phyloP scores from a whole-genome alignment of 1,140 invertebrate genomes.

The Carcinoscorpius rotundicauda region DNA sequence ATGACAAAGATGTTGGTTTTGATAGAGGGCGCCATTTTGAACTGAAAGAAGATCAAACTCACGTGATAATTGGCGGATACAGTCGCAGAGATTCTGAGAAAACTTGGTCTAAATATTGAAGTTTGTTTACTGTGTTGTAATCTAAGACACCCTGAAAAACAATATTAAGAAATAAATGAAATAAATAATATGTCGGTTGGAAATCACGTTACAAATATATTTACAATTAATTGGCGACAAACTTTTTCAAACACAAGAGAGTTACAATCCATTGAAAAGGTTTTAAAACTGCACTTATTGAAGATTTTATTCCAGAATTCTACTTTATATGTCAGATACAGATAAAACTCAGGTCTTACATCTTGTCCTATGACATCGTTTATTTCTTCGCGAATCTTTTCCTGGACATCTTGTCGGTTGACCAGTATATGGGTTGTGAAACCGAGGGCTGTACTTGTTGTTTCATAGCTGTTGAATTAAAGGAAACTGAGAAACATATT shows the following conservation, averaged over 20 bases:
- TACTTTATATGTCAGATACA: no score
- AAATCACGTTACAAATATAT: no score
- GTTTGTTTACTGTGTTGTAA: conserved; percentile 28
- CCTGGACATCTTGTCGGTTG: conserved; percentile 32
- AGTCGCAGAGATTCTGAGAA: conserved; percentile 32
- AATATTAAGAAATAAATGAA: no score
- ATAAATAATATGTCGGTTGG: no score
- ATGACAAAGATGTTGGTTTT: no score
- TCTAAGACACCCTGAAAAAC: conserved; percentile 18
- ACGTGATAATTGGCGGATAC: conserved; percentile 27
- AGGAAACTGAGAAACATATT: no score
- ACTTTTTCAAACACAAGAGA: no score
- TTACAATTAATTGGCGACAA: no score
- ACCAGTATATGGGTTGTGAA: conserved; percentile 33
- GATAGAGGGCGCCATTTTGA: no score
- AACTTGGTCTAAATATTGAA: conserved; percentile 32
- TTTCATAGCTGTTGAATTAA: conserved; percentile 31
- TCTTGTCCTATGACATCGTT: conserved; percentile 11
- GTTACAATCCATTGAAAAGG: no score
- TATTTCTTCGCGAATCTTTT: conserved; percentile 33
- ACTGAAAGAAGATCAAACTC: not conserved
- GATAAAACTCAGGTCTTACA: not conserved
- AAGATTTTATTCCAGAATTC: no score
- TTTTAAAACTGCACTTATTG: no score
- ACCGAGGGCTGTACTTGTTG: conserved; percentile 32